phyloP scores from a whole-genome alignment of 2,888 invertebrate species.

The Serrognathus titanus region DNA sequence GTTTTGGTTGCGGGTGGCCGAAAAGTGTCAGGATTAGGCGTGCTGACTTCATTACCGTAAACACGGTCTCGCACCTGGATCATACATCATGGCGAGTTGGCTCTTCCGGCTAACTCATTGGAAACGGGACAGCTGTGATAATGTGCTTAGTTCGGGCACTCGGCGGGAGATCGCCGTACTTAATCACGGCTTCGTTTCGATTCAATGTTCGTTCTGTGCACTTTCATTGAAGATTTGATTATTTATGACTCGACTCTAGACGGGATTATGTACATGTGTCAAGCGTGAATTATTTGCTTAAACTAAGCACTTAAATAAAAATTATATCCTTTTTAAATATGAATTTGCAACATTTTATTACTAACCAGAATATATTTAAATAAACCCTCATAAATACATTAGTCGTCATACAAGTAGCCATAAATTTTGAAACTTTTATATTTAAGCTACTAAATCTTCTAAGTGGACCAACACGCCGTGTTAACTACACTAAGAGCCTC shows the following conservation, averaged over 20 bases:
- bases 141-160: slow-evolving; percentile 31
- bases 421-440: background rate
- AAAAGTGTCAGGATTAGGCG: slow-evolving; percentile 37
- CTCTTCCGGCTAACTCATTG: slow-evolving; percentile 28
- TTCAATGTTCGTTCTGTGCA: slow-evolving; percentile 4
- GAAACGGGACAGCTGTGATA: slow-evolving; percentile 33
- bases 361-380: background rate
- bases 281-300: slow-evolving; percentile 17
- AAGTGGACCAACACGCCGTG: background rate
- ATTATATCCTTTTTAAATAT: background rate
- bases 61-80: slow-evolving; percentile 39
- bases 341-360: background rate
- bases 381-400: background rate
- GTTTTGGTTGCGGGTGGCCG: slow-evolving; percentile 45
- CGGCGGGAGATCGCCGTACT: slow-evolving; percentile 25
- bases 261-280: slow-evolving; percentile 21
- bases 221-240: slow-evolving; percentile 16
- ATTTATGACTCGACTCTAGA: slow-evolving; percentile 14
- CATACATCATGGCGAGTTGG: slow-evolving; percentile 33
- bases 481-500: no score
- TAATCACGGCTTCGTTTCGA: slow-evolving; percentile 24
- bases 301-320: background rate
- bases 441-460: background rate
- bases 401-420: background rate
- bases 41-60: slow-evolving; percentile 44